Conservation (phyloP, 2,888 invertebrate species). For the Drosophila mimica region DNA sequence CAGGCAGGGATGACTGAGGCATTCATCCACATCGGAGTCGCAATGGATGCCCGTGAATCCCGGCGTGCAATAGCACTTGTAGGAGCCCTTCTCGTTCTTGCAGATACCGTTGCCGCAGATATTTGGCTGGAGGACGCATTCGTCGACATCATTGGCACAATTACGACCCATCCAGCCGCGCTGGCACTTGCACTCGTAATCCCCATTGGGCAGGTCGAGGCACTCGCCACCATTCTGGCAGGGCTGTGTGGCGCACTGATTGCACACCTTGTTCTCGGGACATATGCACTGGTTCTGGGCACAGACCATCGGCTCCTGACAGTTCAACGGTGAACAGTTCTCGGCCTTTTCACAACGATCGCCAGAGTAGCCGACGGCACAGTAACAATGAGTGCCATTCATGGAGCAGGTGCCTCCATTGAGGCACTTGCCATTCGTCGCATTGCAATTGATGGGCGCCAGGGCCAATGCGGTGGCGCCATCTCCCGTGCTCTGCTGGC, state of each 20-base stretch:
- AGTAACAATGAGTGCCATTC: constrained; percentile 84
- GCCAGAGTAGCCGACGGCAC: constrained; percentile 83
- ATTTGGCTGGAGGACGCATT: constrained; percentile 86
- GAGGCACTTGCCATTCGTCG: constrained; percentile 82
- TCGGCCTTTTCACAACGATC: constrained; percentile 83
- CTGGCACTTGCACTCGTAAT: constrained; percentile 87
- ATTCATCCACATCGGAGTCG: constrained; percentile 94
- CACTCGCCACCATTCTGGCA: constrained; percentile 89
- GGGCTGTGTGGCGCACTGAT: constrained; percentile 87
- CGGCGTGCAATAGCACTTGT: constrained; percentile 94
- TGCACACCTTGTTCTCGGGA: constrained; percentile 85
- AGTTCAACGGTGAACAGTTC: constrained; percentile 80
- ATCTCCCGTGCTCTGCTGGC: constrained; percentile 77
- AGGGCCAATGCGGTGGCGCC: constrained; percentile 56
- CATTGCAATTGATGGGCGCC: constrained; percentile 73
- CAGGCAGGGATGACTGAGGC: constrained; percentile 92
- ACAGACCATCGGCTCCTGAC: constrained; percentile 84
- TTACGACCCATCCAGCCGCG: constrained; percentile 87
- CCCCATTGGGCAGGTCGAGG: constrained; percentile 86
- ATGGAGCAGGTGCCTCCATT: constrained; percentile 85
- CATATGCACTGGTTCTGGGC: constrained; percentile 84
- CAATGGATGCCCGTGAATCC: constrained; percentile 94
- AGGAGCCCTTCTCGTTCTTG: constrained; percentile 90
- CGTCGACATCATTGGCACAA: constrained; percentile 90
- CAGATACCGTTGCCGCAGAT: constrained; percentile 94